Evolutionary conservation across 2,113 vertebrate species (phyloP).

Genomic region (Cinclus cinclus): DNA sequence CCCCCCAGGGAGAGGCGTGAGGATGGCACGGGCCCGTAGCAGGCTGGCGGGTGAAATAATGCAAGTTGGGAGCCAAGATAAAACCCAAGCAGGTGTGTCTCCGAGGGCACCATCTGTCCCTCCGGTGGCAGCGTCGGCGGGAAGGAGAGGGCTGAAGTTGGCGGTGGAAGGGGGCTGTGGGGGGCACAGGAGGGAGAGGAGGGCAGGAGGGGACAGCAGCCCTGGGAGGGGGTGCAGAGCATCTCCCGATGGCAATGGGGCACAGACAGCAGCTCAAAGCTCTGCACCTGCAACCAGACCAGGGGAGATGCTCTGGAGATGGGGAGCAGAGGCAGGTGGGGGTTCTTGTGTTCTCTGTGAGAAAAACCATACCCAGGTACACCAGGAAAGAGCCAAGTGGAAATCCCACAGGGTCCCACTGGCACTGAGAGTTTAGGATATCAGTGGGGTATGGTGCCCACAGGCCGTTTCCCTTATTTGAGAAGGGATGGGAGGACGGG

Average conservation of each 20-base stretch:
- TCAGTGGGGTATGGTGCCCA: background rate
- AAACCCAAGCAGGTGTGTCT: conserved; percentile 63
- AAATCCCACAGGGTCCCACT: fast-evolving
- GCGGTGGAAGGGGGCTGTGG: background rate
- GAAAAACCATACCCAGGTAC: no score
- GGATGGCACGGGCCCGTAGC: background rate
- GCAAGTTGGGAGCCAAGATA: conserved; percentile 60
- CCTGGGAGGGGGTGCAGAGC: background rate
- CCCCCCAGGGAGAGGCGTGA: background rate
- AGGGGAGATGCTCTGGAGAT: background rate
- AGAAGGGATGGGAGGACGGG: background rate
- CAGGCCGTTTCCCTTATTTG: fast-evolving
- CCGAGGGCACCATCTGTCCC: conserved; percentile 64
- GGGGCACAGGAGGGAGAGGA: background rate
- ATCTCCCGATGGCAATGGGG: background rate
- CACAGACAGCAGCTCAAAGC: background rate
- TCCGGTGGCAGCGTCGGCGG: conserved; percentile 38
- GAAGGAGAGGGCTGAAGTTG: conserved; percentile 40
- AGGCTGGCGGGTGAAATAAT: conserved; percentile 63
- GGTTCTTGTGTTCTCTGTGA: background rate
- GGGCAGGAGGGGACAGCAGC: background rate
- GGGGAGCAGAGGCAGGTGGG: background rate
- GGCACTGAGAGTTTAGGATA: fast-evolving
- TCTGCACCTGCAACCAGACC: background rate
- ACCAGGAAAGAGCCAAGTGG: fast-evolving